Base-by-base conservation (phyloP, 2,113 vertebrate species). In the Pseudorectes ferrugineus region DNA sequence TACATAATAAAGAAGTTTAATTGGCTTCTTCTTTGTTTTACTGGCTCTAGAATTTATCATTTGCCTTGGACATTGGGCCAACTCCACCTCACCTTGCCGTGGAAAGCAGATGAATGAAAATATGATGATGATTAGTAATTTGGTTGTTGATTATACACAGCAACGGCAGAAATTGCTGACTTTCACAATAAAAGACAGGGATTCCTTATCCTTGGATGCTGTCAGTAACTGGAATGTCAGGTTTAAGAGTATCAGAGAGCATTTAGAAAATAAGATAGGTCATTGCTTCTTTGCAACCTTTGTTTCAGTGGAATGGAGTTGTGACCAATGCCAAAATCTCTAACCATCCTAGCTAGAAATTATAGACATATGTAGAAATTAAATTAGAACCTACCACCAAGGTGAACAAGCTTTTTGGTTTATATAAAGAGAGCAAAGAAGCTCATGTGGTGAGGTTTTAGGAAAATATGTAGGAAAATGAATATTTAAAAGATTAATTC, bases 1-100 rank as follows among this genome's bases (percentile, higher is more conserved):
- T 88, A 92, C 3, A 24, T 73, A 92, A 91, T 76, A 82, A 86
- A 35, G 63, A 49, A 55, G 29, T 88, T 95, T 91, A 97, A 95
- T 93, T 95, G 86, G 62, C 57, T 78, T 1, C 67, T 78, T 93
- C 71, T 93, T 90, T 78, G 36, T 91, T 79, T 85, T 92, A 89
- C 45, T 55, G 61, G 29, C 55, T 86, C 18, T 29, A 54, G 66
- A 88, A 89, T 94, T 91, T 89, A 78, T 81, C 4, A 2, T 71
- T 92, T 95, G 22, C 36, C 75, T 80, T 54, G 62, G 63, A 93
- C 12, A 36, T 58, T 79, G 35, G 46, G 55, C 31, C 23, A 57
- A 2, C 19, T 36, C 36, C 20, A 29, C 17, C 58, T 71, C 24
- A 58, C 31, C 58, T 68, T 72, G 31, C 46, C 10, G 23, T 43